phyloP scores from a whole-genome alignment of 2,888 invertebrate genomes.

The Pachydiplax longipennis region DNA sequence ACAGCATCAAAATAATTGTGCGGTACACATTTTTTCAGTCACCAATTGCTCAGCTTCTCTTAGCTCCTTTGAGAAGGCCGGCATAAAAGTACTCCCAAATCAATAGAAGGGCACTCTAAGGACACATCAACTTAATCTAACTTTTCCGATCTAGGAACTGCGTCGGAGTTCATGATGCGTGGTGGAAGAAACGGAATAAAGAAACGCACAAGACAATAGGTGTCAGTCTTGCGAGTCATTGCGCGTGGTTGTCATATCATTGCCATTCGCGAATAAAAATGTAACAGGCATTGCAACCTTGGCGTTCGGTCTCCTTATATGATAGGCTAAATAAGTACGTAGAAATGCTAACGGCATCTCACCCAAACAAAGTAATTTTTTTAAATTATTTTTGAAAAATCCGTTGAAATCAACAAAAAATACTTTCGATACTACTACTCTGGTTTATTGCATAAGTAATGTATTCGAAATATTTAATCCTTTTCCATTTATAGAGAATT shows the following conservation, averaged over 20 bases:
- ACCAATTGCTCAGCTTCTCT: too few species aligned
- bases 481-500: too few species aligned
- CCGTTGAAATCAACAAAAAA: too few species aligned
- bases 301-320: not conserved
- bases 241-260: not conserved
- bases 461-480: too few species aligned
- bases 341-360: too few species aligned
- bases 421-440: too few species aligned
- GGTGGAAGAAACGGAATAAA: not conserved
- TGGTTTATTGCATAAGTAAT: too few species aligned
- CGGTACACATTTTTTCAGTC: too few species aligned
- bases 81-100: not conserved
- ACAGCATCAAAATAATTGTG: too few species aligned
- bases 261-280: not conserved
- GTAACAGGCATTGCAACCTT: not conserved
- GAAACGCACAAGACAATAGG: not conserved
- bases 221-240: not conserved
- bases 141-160: not conserved
- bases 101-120: not conserved
- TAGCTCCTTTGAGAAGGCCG: too few species aligned
- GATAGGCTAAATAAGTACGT: not conserved
- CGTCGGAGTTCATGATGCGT: not conserved
- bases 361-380: too few species aligned
- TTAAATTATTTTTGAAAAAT: too few species aligned
- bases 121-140: not conserved